A percentile compares a stretch with the other conserved stretches of the same genome.
Conservation (phyloP, 2,113 vertebrate species). For the Phoenicopterus ruber region DNA sequence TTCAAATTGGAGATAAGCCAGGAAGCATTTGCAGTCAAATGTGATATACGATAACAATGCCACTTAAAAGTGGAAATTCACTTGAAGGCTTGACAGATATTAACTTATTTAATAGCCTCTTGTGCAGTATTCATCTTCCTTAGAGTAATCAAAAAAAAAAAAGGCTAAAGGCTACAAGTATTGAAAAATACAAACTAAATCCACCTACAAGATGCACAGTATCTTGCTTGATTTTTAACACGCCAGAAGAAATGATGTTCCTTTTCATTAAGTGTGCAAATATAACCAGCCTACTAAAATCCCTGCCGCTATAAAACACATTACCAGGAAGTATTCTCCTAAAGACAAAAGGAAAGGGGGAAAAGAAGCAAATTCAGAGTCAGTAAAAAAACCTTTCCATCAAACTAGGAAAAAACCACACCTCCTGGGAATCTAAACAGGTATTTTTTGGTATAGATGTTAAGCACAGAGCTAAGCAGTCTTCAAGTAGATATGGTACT, state of each 20-base stretch:
- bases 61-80: not conserved
- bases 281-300: not conserved
- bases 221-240: not conserved
- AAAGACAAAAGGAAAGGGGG: not conserved
- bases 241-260: not conserved
- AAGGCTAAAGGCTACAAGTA: not conserved
- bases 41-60: not conserved
- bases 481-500: not conserved
- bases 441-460: not conserved
- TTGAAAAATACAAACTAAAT: not conserved
- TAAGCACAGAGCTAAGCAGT: not conserved
- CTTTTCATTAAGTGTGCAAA: not conserved
- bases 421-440: not conserved
- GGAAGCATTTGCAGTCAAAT: not conserved
- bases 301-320: not conserved
- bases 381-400: not conserved
- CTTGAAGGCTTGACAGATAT: not conserved
- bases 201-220: not conserved
- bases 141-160: not conserved
- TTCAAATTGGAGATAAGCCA: not conserved
- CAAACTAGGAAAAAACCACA: not conserved
- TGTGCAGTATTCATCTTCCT: not conserved
- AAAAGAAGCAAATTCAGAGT: not conserved
- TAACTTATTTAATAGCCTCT: not conserved
- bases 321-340: not conserved